Percentiles rank a stretch among this genome's conserved stretches.
Evolutionary conservation across 2,113 vertebrate species (phyloP).

Genomic region (Mirza zaza): DNA sequence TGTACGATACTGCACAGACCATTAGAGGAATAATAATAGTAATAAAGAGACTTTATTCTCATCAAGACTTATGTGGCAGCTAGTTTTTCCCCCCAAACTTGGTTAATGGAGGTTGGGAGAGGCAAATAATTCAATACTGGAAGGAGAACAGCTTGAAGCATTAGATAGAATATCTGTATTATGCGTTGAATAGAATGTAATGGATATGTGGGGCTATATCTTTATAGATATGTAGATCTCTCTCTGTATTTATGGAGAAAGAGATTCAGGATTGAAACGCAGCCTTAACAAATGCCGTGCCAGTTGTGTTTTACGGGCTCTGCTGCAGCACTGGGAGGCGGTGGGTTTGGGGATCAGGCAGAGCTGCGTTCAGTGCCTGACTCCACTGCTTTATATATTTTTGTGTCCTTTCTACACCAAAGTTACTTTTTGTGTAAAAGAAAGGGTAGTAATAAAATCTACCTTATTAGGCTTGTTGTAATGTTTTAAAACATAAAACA

Average conservation of each 20-base stretch:
- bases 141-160: constrained; percentile 20
- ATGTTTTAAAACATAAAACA: background rate
- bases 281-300: background rate
- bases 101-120: constrained; percentile 72
- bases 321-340: background rate
- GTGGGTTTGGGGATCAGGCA: background rate
- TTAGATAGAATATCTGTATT: constrained; percentile 48
- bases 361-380: background rate
- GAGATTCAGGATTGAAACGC: background rate
- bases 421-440: background rate
- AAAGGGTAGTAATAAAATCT: background rate
- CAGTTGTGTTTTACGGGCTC: background rate
- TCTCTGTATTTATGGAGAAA: constrained; percentile 44
- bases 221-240: constrained; percentile 58
- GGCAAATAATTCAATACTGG: constrained; percentile 66
- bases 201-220: constrained; percentile 27
- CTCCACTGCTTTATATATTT: too few relatives aligned
- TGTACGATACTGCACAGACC: constrained; percentile 73
- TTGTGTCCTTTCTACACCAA: background rate
- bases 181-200: constrained; percentile 2
- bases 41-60: constrained; percentile 80
- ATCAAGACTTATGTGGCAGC: constrained; percentile 77
- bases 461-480: background rate
- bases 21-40: constrained; percentile 81
- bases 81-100: constrained; percentile 68